Conservation (phyloP, 2,888 invertebrate species). For the Petrolisthes cinctipes region DNA sequence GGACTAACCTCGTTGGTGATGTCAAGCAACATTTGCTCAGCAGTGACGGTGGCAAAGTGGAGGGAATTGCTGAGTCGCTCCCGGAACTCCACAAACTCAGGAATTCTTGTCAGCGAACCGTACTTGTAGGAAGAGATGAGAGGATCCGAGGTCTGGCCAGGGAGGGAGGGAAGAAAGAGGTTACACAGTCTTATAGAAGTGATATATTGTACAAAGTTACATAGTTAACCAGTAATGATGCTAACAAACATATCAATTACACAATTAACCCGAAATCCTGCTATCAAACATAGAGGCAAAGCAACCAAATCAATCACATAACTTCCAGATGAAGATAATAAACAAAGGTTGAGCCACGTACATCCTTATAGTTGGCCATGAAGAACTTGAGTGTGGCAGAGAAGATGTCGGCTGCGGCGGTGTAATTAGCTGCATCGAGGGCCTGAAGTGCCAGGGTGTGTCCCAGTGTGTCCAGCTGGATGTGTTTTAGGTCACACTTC, state of each 20-base stretch:
- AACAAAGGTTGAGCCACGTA: constrained; percentile 71
- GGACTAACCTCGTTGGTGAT: constrained; percentile 73
- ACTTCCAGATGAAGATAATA: neutral
- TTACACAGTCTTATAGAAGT: too few species aligned
- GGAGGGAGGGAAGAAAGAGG: neutral
- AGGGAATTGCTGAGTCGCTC: constrained; percentile 85
- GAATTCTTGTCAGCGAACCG: constrained; percentile 92
- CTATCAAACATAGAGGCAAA: too few species aligned
- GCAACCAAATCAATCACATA: neutral
- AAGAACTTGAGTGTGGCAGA: constrained; percentile 87
- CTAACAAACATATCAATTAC: neutral
- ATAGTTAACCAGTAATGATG: neutral
- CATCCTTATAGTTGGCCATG: constrained; percentile 88
- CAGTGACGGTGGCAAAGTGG: constrained; percentile 79
- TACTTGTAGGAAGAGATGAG: constrained; percentile 92
- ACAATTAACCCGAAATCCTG: too few species aligned
- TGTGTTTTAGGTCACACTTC: constrained; percentile 89
- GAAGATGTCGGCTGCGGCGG: constrained; percentile 79
- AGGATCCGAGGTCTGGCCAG: constrained; percentile 85
- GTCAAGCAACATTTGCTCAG: constrained; percentile 80
- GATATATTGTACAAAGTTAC: too few species aligned
- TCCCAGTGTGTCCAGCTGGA: constrained; percentile 92
- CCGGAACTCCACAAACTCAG: constrained; percentile 88
- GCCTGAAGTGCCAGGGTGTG: constrained; percentile 84
- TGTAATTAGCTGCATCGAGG: constrained; percentile 79